Percentiles rank a stretch among this genome's conserved stretches.
Conservation (phyloP, 2,113 vertebrate species). For the Strix uralensis region DNA sequence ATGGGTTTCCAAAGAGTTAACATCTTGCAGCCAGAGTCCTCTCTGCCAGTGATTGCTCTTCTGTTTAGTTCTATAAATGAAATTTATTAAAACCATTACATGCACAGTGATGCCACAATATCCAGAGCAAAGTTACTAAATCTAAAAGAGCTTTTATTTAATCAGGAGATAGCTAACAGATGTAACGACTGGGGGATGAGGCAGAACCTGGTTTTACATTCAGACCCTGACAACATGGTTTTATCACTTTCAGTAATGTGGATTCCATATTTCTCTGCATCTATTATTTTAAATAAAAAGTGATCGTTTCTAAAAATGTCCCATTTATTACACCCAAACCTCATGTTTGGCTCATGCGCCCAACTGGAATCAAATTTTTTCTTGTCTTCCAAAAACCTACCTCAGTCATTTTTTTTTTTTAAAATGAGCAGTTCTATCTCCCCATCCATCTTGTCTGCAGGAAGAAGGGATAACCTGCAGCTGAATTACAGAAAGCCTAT, state of each 20-base stretch:
- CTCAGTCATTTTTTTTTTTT: background rate
- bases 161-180: constrained; percentile 65
- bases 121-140: constrained; percentile 66
- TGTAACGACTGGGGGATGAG: constrained; percentile 41
- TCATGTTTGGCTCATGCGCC: background rate
- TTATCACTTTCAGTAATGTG: constrained; percentile 9
- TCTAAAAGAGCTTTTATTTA: constrained; percentile 71
- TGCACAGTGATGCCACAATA: constrained; percentile 63
- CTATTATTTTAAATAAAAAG: background rate
- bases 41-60: constrained; percentile 41
- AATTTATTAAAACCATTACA: constrained; percentile 74
- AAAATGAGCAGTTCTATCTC: background rate
- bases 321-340: background rate
- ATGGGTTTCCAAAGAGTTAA: constrained; percentile 53
- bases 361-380: background rate
- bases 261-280: background rate
- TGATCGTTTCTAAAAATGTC: background rate
- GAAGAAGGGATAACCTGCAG: constrained; percentile 49
- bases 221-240: background rate
- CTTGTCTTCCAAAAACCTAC: background rate
- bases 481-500: constrained; percentile 69
- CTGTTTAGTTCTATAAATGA: constrained; percentile 68
- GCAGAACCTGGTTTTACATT: constrained; percentile 43
- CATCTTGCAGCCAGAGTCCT: background rate
- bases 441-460: constrained; percentile 56